Evolutionary conservation across 1,140 invertebrate genomes (phyloP).

Genomic region (Procambarus virginalis): DNA sequence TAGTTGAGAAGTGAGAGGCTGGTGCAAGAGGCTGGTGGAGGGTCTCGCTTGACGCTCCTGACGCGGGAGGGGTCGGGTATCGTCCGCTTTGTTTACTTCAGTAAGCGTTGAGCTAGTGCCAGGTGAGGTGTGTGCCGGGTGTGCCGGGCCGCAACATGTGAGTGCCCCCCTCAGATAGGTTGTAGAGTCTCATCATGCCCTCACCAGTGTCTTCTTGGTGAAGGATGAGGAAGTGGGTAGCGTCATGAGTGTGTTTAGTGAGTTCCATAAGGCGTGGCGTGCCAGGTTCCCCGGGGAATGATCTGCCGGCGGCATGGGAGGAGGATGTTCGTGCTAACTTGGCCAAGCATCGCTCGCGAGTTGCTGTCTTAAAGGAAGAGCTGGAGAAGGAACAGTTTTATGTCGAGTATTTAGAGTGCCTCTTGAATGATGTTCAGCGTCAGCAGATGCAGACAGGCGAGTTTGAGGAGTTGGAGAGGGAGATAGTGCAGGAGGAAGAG

Average conservation of each 20-base stretch:
- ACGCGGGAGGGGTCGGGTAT: constrained; percentile 28
- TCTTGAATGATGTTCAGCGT: constrained; percentile 77
- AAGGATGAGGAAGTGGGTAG: constrained; percentile 55
- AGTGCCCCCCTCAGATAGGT: constrained; percentile 46
- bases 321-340: constrained; percentile 91
- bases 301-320: constrained; percentile 90
- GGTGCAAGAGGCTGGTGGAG: not conserved
- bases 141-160: constrained; percentile 38
- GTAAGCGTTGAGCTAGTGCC: constrained; percentile 37
- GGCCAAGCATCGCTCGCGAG: constrained; percentile 87
- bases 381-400: constrained; percentile 92
- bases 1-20: not conserved
- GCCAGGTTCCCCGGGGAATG: constrained; percentile 91
- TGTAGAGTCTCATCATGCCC: constrained; percentile 31
- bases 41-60: constrained; percentile 35
- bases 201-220: constrained; percentile 39
- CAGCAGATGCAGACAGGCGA: constrained; percentile 30
- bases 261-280: constrained; percentile 90
- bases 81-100: constrained; percentile 57
- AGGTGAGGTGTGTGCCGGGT: not conserved
- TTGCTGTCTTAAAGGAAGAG: constrained; percentile 85
- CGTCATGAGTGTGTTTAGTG: constrained; percentile 89
- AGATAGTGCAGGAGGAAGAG: constrained; percentile 46
- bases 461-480: constrained; percentile 24
- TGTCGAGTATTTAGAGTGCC: constrained; percentile 88